A percentile compares a stretch with the other conserved stretches of the same genome.
Evolutionary conservation across 1,140 invertebrate species (phyloP).

Genomic region (Drosophila pallidifrons): DNA sequence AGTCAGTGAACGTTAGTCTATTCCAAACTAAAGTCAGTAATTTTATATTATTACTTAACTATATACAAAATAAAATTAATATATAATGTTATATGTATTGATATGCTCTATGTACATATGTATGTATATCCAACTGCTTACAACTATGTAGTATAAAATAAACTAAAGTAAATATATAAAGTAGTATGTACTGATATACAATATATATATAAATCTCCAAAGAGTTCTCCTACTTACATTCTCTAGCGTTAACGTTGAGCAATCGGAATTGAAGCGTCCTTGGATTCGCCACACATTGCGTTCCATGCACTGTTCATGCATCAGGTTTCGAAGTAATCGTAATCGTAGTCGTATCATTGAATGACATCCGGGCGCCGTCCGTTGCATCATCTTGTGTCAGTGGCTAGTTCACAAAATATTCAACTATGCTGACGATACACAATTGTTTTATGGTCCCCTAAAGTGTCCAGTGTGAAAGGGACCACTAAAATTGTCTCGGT

Average conservation of each 20-base stretch:
- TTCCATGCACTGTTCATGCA: background rate
- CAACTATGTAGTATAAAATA: too few species aligned
- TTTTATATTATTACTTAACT: too few species aligned
- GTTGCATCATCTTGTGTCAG: background rate
- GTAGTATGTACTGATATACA: too few species aligned
- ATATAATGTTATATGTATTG: too few species aligned
- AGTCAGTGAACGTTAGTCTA: too few species aligned
- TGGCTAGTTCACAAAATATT: background rate
- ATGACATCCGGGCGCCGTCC: background rate
- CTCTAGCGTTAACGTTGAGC: slow-evolving; percentile 54
- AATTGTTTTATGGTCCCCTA: too few species aligned
- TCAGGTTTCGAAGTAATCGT: background rate
- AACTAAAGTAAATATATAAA: too few species aligned
- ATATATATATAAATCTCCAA: background rate
- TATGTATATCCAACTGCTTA: too few species aligned
- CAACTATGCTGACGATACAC: background rate
- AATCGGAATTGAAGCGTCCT: slow-evolving; percentile 19
- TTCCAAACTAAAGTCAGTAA: too few species aligned
- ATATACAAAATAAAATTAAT: too few species aligned
- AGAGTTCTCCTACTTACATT: slow-evolving; percentile 54
- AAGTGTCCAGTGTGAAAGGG: too few species aligned
- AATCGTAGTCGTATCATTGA: background rate
- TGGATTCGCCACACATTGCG: background rate
- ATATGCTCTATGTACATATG: too few species aligned
- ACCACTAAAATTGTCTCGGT: background rate